Evolutionary conservation across 2,797 vertebrate genomes (phyloP), one percentile per base, ranked within the genome.

Genomic region (Novumbra hubbsi): DNA sequence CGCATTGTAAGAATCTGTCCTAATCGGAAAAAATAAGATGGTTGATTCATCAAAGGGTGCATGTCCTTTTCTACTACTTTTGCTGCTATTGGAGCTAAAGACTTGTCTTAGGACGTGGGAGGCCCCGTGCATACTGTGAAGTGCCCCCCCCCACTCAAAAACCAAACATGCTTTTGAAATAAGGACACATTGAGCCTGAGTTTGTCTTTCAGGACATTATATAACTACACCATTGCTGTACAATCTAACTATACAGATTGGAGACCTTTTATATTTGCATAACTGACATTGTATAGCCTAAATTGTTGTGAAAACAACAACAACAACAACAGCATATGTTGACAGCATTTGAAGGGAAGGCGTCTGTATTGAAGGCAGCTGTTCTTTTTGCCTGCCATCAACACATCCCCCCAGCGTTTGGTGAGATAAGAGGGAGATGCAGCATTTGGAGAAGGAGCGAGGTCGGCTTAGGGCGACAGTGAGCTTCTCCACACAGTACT

Each of bases 401-500:
- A 14, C 11, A 27, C 24, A 27, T 60, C 24, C 21, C 11, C 11
- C 12, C 21, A 12, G 55, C 24, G 55, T 60, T 60, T 57, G 55
- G 21, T 27, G 21, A 60, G 55, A 27, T 60, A 9, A 57, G n/a
- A 57, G 55, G 21, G 55, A 57, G 55, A 57, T 24, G 21, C 21
- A 11, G 55, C 12, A 2, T 45, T 0, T 14, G 41, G 41, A 9
- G 41, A 3, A 60, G 21, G 21, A 24, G 55, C 21, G n/a, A 27
- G 55, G 21, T 60, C 24, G 24, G 55, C 9, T 60, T 21, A 24
- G 11, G 55, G 55, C 55, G 24, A 60, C 24, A 6, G 11, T 60
- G 55, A 60, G 55, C 55, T 60, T n/a, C 52, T n/a, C 52, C 52
- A 55, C 52, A 60, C 55, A 60, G 55, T 60, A 27, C 55, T 24